These are phyloP conservation scores for Strongylocentrotus purpuratus DNA, from an alignment of 35 echinoderm and acorn worm species.

Conservation along the genomic window DNA sequence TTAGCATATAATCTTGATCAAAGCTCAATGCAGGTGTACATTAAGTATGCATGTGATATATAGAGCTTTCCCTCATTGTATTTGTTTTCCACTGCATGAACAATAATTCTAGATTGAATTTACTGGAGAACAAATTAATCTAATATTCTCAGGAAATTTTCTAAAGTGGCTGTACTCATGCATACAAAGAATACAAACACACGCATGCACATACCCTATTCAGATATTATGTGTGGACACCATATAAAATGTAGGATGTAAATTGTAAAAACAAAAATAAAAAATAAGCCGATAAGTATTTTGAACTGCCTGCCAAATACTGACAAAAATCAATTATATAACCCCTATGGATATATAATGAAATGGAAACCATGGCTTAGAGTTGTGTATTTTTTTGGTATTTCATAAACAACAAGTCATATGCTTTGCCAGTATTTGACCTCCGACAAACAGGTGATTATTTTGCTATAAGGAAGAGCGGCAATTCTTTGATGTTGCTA, in stretches of 20 bases:
- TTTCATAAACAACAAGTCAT: neutral
- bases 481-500: neutral
- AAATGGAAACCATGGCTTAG: neutral
- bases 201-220: neutral
- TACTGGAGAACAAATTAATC: neutral
- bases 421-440: neutral
- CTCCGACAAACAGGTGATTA: neutral
- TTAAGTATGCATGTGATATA: neutral
- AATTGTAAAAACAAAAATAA: neutral
- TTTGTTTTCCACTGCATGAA: neutral
- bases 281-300: neutral
- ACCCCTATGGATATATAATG: neutral
- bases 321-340: neutral
- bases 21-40: neutral
- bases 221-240: neutral
- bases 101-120: neutral
- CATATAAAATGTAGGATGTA: neutral
- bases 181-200: neutral
- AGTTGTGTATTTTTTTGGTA: neutral
- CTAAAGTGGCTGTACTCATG: neutral
- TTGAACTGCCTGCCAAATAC: neutral
- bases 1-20: neutral
- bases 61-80: too few species aligned
- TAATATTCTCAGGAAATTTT: neutral
- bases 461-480: neutral